These are phyloP conservation scores for Halichondria panicea DNA, from an alignment of 37 sponge, comb jelly and placozoan genomes.

Conservation along the genomic window DNA sequence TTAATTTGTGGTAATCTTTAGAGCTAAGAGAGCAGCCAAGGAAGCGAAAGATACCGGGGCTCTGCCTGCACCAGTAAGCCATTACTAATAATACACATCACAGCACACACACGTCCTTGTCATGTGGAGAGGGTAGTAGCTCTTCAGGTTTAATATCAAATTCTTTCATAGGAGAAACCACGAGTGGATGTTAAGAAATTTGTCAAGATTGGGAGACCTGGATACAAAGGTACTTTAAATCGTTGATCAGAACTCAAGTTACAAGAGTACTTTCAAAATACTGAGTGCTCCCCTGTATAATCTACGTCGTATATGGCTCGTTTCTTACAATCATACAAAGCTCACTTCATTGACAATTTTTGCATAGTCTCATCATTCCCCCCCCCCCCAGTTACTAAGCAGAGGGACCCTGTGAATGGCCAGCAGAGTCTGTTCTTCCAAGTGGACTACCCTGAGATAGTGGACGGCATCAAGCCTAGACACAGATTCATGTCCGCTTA, in stretches of 20 bases:
- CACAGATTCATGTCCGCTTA: constrained; percentile 99
- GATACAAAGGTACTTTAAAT: constrained; percentile 96
- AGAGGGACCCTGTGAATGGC: constrained; percentile 83
- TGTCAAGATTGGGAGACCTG: constrained; percentile 98
- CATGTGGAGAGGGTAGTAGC: too few relatives aligned
- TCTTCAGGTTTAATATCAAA: not conserved
- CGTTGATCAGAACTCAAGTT: too few relatives aligned
- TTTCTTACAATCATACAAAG: too few relatives aligned
- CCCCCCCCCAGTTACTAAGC: constrained; percentile 68
- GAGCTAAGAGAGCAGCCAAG: constrained; percentile 93
- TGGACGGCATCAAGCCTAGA: constrained; percentile 82
- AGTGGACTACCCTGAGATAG: constrained; percentile 97
- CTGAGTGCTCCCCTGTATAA: not conserved
- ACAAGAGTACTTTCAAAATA: too few relatives aligned
- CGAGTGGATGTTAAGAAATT: constrained; percentile 90
- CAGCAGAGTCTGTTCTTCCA: constrained; percentile 97
- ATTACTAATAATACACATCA: not conserved
- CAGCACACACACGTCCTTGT: not conserved
- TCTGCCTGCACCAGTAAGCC: constrained; percentile 76
- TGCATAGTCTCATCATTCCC: too few relatives aligned
- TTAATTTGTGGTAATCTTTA: too few relatives aligned
- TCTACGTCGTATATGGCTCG: not conserved
- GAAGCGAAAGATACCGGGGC: constrained; percentile 87
- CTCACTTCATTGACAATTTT: too few relatives aligned
- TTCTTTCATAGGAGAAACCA: constrained; percentile 68